Evolutionary conservation across 2,113 vertebrate genomes (phyloP).

Genomic region (Oxyura jamaicensis): DNA sequence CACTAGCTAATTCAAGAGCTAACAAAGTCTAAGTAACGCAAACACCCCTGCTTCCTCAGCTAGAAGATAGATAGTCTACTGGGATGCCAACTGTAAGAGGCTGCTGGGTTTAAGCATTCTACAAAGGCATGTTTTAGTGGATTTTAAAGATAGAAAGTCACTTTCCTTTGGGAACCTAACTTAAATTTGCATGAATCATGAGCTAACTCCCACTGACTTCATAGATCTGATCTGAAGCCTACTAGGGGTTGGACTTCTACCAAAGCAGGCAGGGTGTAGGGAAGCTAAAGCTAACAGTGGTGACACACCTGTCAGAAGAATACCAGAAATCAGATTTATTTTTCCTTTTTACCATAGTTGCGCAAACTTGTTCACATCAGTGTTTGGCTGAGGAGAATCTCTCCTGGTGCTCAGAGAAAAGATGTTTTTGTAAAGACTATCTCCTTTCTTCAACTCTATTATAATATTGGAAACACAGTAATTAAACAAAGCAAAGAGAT

Average conservation of each 20-base stretch:
- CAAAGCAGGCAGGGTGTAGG: neutral
- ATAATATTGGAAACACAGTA: neutral
- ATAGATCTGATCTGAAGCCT: neutral
- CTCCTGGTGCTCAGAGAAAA: neutral
- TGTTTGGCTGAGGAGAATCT: neutral
- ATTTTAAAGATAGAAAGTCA: neutral
- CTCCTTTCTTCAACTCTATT: neutral
- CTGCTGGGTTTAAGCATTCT: neutral
- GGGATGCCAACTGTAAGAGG: neutral
- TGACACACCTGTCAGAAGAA: slow-evolving; percentile 14
- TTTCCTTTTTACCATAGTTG: neutral
- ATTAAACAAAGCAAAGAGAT: neutral
- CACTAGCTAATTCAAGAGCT: neutral
- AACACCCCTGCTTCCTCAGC: neutral
- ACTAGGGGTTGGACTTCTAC: neutral
- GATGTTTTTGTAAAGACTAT: neutral
- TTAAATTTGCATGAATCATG: neutral
- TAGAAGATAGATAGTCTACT: neutral
- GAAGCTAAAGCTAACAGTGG: neutral
- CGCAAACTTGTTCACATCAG: neutral
- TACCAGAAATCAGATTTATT: neutral
- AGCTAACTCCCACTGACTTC: neutral
- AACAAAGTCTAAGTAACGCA: neutral
- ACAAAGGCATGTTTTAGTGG: neutral
- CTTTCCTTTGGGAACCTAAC: neutral